Evolutionary conservation across 2,113 vertebrate species (phyloP).

Genomic region (Pyrgilauda ruficollis): DNA sequence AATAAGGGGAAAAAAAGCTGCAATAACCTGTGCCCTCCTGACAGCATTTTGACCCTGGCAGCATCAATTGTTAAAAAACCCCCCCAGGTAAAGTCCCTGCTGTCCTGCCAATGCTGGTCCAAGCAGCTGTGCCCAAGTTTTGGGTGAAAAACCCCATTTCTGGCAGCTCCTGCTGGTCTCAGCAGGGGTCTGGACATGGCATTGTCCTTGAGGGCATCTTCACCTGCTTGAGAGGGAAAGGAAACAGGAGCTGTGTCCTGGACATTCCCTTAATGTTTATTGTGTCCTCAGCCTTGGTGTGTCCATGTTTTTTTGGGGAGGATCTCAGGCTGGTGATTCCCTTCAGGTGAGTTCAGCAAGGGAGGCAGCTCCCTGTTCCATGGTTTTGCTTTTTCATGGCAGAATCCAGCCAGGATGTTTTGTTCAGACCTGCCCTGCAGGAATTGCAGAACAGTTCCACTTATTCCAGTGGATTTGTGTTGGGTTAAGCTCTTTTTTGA

Average conservation of each 20-base stretch:
- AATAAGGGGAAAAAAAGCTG: neutral
- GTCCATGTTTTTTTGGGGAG: fast-evolving
- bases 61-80: neutral
- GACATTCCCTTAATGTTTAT: fast-evolving
- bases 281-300: neutral
- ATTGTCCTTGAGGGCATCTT: neutral
- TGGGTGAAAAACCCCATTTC: neutral
- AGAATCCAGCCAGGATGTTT: neutral
- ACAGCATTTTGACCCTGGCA: neutral
- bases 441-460: neutral
- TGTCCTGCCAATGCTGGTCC: neutral
- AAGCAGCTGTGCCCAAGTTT: neutral
- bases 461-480: neutral
- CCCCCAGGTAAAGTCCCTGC: neutral
- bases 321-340: neutral
- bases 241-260: neutral
- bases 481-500: neutral
- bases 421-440: neutral
- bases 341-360: fast-evolving
- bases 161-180: neutral
- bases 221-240: neutral
- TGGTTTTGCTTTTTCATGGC: neutral
- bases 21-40: neutral
- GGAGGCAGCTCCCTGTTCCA: neutral
- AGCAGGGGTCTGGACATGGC: neutral